Conservation (phyloP, 2,797 vertebrate species). For the Typhlichthys subterraneus region DNA sequence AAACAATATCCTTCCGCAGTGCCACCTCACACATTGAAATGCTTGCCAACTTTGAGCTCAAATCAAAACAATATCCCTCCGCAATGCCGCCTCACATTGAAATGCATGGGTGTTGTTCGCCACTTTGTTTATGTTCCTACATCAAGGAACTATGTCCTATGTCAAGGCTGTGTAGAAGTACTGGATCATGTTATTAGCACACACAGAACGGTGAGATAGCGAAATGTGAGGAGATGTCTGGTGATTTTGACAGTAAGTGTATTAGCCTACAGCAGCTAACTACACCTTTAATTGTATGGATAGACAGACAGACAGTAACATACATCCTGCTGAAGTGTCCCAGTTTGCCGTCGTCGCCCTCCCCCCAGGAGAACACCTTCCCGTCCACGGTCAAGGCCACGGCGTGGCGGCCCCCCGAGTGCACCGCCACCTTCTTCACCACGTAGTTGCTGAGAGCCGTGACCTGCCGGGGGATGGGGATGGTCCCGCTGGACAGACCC, state of each 20-base stretch:
- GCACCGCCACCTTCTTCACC: conserved; percentile 98
- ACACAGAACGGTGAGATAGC: background rate
- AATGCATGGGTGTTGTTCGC: too few species aligned
- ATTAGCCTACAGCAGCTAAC: too few species aligned
- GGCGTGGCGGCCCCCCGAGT: conserved; percentile 96
- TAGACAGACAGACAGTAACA: conserved; percentile 32
- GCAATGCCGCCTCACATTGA: too few species aligned
- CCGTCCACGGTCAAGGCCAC: conserved; percentile 97
- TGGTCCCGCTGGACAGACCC: conserved; percentile 93
- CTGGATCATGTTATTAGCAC: background rate
- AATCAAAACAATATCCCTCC: too few species aligned
- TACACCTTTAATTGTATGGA: too few species aligned
- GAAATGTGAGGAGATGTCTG: background rate
- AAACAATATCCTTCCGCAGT: too few species aligned
- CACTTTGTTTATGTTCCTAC: too few species aligned
- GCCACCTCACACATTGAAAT: too few species aligned
- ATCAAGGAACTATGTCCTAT: too few species aligned
- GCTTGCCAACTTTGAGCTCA: too few species aligned
- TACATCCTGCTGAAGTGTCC: conserved; percentile 99
- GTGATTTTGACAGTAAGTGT: too few species aligned
- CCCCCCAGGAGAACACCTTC: conserved; percentile 98
- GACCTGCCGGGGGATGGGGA: conserved; percentile 95
- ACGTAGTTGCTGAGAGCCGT: conserved; percentile 96
- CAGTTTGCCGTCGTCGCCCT: conserved; percentile 97
- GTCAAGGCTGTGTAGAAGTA: background rate